Base-by-base conservation (phyloP, 2,113 vertebrate genomes). In the Tauraco erythrolophus region DNA sequence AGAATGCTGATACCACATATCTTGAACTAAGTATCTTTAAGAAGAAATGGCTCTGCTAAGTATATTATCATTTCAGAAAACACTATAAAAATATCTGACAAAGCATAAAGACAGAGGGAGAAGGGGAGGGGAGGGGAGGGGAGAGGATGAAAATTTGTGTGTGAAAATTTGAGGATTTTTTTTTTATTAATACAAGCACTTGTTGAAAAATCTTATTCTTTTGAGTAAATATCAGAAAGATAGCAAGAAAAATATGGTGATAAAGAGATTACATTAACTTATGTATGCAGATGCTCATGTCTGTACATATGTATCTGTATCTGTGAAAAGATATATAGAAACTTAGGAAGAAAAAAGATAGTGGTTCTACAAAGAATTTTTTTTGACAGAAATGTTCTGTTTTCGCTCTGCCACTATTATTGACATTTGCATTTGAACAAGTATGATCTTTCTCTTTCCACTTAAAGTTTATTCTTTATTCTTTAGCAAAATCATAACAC, bases 401-500 rank as follows among this genome's bases (percentile, higher is more conserved):
- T 94, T 88, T 90, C 18, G 25, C 33, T 75, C 33, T 77, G 45
- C 45, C 39, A 70, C 62, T 7, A 6, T 60, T 91, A 54, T 35
- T 95, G 86, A 82, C 53, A 72, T 69, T 81, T 89, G 12, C 6
- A 4, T 93, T 93, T 95, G 60, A 83, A 78, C 68, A 92, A 92
- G 90, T 88, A 61, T 54, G 3, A 54, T 79, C 39, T 62, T 86
- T 91, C 24, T 86, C 14, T 61, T 92, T 92, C 41, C 17, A 53
- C 31, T 86, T 82, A 87, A 76, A n/a, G 19, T 7, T 68, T 83
- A 33, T 62, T 76, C 41, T 72, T 94, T 62, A 87, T 31, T 95
- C 69, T 96, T 90, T 64, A 84, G n/a, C 25, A 95, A 88, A 93
- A 89, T 82, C 80, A 58, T 84, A 79, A 62, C 37, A 39, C 46